These are phyloP conservation scores for Lepidocolaptes lacrymiger DNA, from an alignment of 2,797 vertebrate species.

Conservation along the genomic window DNA sequence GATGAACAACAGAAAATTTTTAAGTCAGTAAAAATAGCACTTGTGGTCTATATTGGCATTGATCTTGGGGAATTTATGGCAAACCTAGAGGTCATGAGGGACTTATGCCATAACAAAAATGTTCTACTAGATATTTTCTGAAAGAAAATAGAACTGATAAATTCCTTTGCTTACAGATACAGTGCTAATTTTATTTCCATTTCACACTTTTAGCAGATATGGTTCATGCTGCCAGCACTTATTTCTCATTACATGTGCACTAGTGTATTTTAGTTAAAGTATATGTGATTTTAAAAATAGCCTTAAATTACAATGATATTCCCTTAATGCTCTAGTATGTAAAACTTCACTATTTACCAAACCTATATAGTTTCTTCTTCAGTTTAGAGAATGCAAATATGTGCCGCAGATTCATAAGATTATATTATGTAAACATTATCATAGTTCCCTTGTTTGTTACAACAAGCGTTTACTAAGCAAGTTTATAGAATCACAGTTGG, in stretches of 20 bases:
- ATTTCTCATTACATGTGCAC: background rate
- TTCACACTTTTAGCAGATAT: background rate
- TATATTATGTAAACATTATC: background rate
- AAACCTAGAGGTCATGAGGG: background rate
- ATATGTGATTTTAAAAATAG: background rate
- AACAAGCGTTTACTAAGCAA: background rate
- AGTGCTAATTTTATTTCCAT: background rate
- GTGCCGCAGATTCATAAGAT: background rate
- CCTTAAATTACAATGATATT: background rate
- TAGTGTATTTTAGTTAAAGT: background rate
- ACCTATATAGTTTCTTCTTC: background rate
- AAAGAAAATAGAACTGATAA: background rate
- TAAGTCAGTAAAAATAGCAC: background rate
- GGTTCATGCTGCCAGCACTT: background rate
- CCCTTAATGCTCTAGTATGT: background rate
- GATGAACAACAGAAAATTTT: background rate
- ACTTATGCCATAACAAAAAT: background rate
- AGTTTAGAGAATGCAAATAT: background rate
- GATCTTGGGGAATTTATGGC: background rate
- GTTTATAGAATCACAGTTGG: background rate
- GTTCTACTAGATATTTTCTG: background rate
- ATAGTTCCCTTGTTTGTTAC: background rate
- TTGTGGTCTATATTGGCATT: background rate
- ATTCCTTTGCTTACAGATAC: background rate
- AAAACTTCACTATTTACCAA: background rate